These are phyloP conservation scores for Baronia brevicornis DNA, from an alignment of 2,888 invertebrate species.

Conservation along the genomic window DNA sequence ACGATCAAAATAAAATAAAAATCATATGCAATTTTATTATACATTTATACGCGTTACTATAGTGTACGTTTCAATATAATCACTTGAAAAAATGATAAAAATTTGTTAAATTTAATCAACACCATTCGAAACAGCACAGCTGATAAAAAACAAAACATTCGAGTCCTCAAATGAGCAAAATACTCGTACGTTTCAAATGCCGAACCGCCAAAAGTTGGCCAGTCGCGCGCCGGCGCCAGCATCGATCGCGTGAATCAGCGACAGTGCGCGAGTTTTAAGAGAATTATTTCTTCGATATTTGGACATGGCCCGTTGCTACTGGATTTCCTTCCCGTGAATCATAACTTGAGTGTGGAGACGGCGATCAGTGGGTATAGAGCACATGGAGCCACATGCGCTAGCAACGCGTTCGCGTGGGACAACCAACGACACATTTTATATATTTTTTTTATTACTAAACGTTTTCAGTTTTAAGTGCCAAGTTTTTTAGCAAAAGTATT, in stretches of 20 bases:
- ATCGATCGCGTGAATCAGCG: slow-evolving; percentile 58
- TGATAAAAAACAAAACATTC: slow-evolving; percentile 14
- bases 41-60: no score
- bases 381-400: slow-evolving; percentile 33
- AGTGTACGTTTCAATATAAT: no score
- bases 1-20: no score
- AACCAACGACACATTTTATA: slow-evolving; percentile 23
- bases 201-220: slow-evolving; percentile 41
- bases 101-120: no score
- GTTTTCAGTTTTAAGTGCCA: slow-evolving; percentile 13
- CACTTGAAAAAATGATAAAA: no score
- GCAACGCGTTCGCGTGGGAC: slow-evolving; percentile 29
- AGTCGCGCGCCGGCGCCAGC: slow-evolving; percentile 59
- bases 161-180: slow-evolving; percentile 23
- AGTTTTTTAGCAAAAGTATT: slow-evolving; percentile 31
- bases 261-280: slow-evolving; percentile 29
- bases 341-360: slow-evolving; percentile 42
- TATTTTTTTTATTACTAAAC: slow-evolving; percentile 11
- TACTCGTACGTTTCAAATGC: slow-evolving; percentile 23
- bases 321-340: slow-evolving; percentile 65
- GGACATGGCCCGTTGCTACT: slow-evolving; percentile 62
- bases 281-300: slow-evolving; percentile 42
- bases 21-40: no score
- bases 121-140: slow-evolving; percentile 9
- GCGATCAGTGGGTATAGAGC: slow-evolving; percentile 46